These are phyloP conservation scores for Coracias cyanogaster DNA, from an alignment of 2,797 vertebrate species.

Conservation along the genomic window DNA sequence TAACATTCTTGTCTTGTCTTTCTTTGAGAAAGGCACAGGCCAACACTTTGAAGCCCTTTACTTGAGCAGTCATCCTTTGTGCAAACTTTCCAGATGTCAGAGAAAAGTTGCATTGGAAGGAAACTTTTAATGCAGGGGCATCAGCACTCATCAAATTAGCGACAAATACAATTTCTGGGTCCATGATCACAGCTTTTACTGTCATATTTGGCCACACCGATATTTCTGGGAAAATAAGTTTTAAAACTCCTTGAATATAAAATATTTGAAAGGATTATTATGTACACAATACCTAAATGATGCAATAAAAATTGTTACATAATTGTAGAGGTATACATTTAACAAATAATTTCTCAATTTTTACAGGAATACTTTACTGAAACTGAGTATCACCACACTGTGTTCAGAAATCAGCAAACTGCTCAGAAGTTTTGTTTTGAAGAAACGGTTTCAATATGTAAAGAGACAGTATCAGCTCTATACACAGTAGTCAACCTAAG, in stretches of 20 bases:
- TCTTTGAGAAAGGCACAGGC: conserved; percentile 91
- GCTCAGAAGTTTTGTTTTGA: background rate
- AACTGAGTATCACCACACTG: background rate
- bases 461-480: background rate
- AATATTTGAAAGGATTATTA: background rate
- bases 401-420: background rate
- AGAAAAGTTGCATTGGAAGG: conserved; percentile 89
- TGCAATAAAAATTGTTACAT: background rate
- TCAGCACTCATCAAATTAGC: conserved; percentile 89
- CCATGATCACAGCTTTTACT: conserved; percentile 86
- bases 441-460: background rate
- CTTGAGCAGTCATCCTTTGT: conserved; percentile 84
- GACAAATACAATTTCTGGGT: conserved; percentile 96
- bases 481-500: background rate
- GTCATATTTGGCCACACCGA: conserved; percentile 69
- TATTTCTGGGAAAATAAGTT: conserved; percentile 60
- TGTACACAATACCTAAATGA: background rate
- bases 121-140: conserved; percentile 89
- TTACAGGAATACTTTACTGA: background rate
- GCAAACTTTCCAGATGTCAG: conserved; percentile 74
- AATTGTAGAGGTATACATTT: background rate
- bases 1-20: conserved; percentile 82
- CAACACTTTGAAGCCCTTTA: conserved; percentile 88
- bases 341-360: background rate
- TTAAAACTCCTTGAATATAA: background rate